These are phyloP conservation scores for Strix occidentalis DNA, from an alignment of 2,797 vertebrate genomes.

Conservation along the genomic window DNA sequence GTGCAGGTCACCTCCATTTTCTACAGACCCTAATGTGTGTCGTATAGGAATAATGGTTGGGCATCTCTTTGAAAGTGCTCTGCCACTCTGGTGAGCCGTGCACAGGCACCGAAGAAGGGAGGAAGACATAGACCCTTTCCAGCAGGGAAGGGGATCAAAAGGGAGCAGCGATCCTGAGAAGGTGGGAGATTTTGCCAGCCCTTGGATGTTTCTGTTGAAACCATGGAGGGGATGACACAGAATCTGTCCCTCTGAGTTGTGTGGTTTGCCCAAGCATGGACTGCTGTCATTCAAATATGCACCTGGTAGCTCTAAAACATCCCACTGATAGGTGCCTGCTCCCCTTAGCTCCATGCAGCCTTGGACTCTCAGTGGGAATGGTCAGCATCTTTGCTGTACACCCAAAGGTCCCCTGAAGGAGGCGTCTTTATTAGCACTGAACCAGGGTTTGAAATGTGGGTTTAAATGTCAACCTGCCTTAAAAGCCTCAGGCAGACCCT, in stretches of 20 bases:
- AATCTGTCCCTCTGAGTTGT: background rate
- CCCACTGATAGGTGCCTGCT: background rate
- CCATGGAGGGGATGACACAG: background rate
- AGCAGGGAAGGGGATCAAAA: background rate
- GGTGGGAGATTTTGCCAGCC: background rate
- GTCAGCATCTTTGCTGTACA: background rate
- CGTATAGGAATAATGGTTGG: rapidly evolving
- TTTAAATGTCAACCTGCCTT: background rate
- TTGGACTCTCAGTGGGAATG: background rate
- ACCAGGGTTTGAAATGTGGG: background rate
- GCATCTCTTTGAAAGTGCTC: background rate
- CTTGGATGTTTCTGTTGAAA: background rate
- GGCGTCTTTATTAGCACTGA: background rate
- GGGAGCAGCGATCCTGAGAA: background rate
- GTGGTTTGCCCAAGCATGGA: background rate
- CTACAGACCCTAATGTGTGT: background rate
- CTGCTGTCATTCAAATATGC: background rate
- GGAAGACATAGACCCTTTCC: background rate
- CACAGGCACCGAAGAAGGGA: background rate
- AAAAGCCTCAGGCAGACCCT: background rate
- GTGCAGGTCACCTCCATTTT: background rate
- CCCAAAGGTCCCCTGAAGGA: background rate
- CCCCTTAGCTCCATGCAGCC: background rate
- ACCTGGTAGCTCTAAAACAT: background rate
- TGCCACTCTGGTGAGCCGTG: background rate